A percentile compares a stretch with the other conserved stretches of the same genome.
These are phyloP conservation scores for Meghimatium bilineatum DNA, from an alignment of 2,888 invertebrate genomes.

Conservation along the genomic window DNA sequence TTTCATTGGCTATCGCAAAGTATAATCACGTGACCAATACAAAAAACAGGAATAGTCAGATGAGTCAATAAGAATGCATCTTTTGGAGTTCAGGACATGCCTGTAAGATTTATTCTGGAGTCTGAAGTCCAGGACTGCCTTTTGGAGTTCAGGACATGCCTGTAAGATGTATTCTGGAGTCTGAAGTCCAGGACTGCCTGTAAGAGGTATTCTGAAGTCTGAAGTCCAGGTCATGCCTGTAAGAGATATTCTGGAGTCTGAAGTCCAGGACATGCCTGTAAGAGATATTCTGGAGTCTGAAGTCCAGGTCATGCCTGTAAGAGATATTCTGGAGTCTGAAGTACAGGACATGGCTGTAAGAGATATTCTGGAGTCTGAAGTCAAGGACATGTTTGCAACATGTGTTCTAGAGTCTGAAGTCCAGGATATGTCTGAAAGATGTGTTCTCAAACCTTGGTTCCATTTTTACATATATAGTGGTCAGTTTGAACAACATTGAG, in stretches of 20 bases:
- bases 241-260: neutral
- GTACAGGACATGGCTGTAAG: neutral
- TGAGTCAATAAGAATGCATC: too few species aligned
- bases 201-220: neutral
- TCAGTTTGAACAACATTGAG: too few species aligned
- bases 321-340: neutral
- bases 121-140: neutral
- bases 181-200: neutral
- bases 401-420: too few species aligned
- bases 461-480: too few species aligned
- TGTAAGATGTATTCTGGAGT: neutral
- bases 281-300: neutral
- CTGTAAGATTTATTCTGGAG: neutral
- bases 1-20: too few species aligned
- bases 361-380: too few species aligned
- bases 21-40: too few species aligned
- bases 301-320: neutral
- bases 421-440: too few species aligned
- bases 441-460: too few species aligned
- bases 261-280: neutral
- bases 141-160: neutral
- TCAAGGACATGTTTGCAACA: neutral
- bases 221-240: neutral
- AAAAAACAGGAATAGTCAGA: too few species aligned
- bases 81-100: neutral